Percentiles rank a stretch among this genome's conserved stretches.
phyloP scores from a whole-genome alignment of 1,140 invertebrate species.

The Maniola jurtina region DNA sequence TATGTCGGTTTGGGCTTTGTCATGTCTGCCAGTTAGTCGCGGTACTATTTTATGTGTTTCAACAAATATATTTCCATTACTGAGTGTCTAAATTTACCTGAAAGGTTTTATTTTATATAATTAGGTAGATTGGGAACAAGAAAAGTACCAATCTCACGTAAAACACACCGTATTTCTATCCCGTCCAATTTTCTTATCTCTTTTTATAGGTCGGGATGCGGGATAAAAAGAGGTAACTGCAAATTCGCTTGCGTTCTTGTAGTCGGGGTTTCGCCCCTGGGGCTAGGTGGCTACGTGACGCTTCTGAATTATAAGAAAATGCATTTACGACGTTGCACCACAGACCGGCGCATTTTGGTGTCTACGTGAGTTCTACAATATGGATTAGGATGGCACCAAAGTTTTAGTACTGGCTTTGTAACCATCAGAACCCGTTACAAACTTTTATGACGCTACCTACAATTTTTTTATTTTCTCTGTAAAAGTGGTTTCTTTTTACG shows the following conservation, averaged over 20 bases:
- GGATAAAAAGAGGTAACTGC: constrained; percentile 70
- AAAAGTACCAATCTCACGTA: background rate
- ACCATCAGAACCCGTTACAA: constrained; percentile 22
- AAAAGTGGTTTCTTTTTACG: background rate
- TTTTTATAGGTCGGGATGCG: constrained; percentile 57
- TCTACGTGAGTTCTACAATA: constrained; percentile 56
- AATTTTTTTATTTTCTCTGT: constrained; percentile 5
- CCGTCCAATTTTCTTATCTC: constrained; percentile 65
- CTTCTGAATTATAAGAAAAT: constrained; percentile 75
- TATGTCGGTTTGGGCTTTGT: too few relatives aligned
- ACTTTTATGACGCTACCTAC: constrained; percentile 20
- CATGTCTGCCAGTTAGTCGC: too few relatives aligned
- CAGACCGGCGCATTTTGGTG: constrained; percentile 63
- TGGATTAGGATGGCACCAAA: constrained; percentile 52
- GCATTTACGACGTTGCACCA: constrained; percentile 64
- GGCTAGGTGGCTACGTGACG: constrained; percentile 65
- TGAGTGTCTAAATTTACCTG: too few relatives aligned
- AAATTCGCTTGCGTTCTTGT: constrained; percentile 67
- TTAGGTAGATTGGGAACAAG: too few relatives aligned
- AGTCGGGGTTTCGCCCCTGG: constrained; percentile 50
- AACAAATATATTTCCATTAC: too few relatives aligned
- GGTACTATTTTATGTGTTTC: too few relatives aligned
- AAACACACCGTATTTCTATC: constrained; percentile 44
- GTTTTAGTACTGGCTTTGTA: constrained; percentile 39
- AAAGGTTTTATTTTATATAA: too few relatives aligned